phyloP scores from a whole-genome alignment of 1,140 invertebrate genomes.

The Drosophila ficusphila region DNA sequence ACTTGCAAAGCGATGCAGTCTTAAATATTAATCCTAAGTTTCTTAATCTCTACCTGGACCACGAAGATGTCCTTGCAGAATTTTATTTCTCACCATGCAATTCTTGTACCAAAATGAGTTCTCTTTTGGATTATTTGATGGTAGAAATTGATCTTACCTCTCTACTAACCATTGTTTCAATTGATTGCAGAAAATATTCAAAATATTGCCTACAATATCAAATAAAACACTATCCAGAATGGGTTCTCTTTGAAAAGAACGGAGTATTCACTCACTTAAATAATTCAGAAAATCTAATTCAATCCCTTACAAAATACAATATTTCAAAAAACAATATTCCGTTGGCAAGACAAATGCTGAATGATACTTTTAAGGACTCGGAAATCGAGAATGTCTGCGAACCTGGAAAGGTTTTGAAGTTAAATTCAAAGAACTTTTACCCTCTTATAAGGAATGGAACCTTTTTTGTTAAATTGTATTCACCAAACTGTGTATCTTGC shows the following conservation, averaged over 20 bases:
- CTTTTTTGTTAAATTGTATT: conserved; percentile 15
- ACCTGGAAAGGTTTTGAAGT: background rate
- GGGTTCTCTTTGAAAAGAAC: background rate
- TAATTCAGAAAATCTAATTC: background rate
- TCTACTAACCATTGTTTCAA: background rate
- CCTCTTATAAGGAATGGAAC: background rate
- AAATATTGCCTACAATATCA: background rate
- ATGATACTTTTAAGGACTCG: background rate
- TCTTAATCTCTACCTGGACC: background rate
- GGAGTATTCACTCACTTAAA: background rate
- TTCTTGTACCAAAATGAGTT: background rate
- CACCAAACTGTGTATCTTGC: background rate
- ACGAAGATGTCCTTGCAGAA: background rate
- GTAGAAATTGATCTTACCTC: background rate
- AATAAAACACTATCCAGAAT: background rate
- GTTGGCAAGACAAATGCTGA: background rate
- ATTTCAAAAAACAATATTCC: background rate
- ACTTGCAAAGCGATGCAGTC: background rate
- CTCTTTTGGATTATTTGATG: background rate
- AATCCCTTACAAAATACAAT: background rate
- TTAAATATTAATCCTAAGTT: background rate
- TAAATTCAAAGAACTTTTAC: background rate
- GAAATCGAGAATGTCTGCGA: background rate
- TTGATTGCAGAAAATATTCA: conserved; percentile 1
- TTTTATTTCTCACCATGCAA: background rate